Conservation (phyloP, 2,888 invertebrate genomes). For the Hartigia nigra region DNA sequence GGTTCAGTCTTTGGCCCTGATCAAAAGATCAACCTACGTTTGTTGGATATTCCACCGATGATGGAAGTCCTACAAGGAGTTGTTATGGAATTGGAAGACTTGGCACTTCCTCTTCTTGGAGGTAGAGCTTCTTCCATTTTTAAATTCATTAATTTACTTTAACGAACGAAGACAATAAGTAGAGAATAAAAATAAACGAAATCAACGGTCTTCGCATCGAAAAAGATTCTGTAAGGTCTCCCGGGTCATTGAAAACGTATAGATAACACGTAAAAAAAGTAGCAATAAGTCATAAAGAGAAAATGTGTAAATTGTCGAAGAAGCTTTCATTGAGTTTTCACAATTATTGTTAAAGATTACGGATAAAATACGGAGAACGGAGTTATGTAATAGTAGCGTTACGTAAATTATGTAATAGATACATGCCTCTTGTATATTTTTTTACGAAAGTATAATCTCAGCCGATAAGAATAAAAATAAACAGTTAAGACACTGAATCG, state of each 20-base stretch:
- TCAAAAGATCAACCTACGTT: conserved; percentile 87
- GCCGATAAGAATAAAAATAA: neutral
- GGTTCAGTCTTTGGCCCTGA: conserved; percentile 94
- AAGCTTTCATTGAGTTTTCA: neutral
- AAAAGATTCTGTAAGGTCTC: neutral
- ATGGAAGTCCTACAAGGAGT: conserved; percentile 97
- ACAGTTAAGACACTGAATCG: neutral
- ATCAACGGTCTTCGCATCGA: neutral
- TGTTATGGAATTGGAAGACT: conserved; percentile 96
- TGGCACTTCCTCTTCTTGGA: conserved; percentile 89
- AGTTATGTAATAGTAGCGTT: neutral
- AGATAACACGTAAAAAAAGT: too few relatives aligned
- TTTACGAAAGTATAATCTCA: too few relatives aligned
- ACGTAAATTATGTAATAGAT: neutral
- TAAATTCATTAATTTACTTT: neutral
- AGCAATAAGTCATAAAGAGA: too few relatives aligned
- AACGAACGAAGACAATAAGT: neutral
- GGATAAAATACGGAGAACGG: neutral
- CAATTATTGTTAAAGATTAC: too few relatives aligned
- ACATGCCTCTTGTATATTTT: too few relatives aligned
- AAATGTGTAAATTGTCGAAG: neutral
- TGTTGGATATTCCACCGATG: conserved; percentile 96
- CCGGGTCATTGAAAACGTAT: neutral
- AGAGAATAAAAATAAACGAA: neutral
- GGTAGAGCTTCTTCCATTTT: conserved; percentile 63